Evolutionary conservation across 2,888 invertebrate species (phyloP).

Genomic region (Lamellibrachia columna): DNA sequence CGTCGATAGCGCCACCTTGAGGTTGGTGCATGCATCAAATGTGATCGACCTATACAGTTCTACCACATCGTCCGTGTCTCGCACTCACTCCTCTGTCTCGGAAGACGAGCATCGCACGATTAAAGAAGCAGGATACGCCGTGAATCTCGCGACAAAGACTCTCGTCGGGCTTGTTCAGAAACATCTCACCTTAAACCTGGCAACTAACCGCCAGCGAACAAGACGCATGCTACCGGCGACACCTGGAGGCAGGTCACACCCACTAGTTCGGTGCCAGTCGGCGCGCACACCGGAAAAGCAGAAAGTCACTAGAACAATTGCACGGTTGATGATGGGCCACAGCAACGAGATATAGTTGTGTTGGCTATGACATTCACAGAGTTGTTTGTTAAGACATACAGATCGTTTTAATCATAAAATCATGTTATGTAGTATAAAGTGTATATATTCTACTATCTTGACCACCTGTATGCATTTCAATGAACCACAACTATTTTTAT

Average conservation of each 20-base stretch:
- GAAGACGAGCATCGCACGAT: not conserved
- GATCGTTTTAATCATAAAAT: too few relatives aligned
- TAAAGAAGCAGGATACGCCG: not conserved
- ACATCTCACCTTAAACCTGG: not conserved
- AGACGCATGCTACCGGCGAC: slow-evolving; percentile 6
- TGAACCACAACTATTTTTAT: too few relatives aligned
- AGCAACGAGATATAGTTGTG: slow-evolving; percentile 9
- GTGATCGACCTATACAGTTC: not conserved
- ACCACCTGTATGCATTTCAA: too few relatives aligned
- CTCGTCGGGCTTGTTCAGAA: not conserved
- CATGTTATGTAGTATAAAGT: too few relatives aligned
- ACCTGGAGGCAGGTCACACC: not conserved
- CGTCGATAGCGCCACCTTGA: not conserved
- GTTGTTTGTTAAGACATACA: not conserved
- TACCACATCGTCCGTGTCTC: not conserved
- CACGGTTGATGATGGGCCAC: not conserved
- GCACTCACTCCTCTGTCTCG: not conserved
- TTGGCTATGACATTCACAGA: not conserved
- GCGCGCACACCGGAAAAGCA: not conserved
- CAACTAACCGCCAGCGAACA: not conserved
- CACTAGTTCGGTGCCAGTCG: not conserved
- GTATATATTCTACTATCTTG: too few relatives aligned
- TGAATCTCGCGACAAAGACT: not conserved
- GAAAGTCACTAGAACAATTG: not conserved
- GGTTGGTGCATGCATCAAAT: slow-evolving; percentile 1